These are phyloP conservation scores for Drosophila kuntzei DNA, from an alignment of 2,888 invertebrate species.

Conservation along the genomic window DNA sequence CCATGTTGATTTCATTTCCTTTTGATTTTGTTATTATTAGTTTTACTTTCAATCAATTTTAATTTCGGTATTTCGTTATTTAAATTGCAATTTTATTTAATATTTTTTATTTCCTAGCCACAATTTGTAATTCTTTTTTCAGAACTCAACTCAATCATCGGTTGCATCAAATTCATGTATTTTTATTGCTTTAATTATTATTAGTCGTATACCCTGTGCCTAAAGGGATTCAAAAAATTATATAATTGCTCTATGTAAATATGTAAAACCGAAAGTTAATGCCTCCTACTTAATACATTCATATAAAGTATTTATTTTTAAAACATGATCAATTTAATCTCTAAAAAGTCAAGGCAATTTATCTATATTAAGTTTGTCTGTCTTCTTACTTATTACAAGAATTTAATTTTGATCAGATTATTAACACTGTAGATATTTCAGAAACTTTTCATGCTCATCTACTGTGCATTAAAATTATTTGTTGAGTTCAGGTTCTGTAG, in stretches of 20 bases:
- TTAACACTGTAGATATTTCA: too few relatives aligned
- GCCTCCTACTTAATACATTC: too few relatives aligned
- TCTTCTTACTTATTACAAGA: background rate
- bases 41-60: conserved; percentile 12
- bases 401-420: background rate
- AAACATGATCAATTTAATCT: background rate
- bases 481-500: background rate
- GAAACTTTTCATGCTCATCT: background rate
- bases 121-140: conserved; percentile 20
- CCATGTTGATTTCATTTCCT: conserved; percentile 71
- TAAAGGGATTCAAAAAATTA: background rate
- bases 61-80: conserved; percentile 5
- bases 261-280: too few relatives aligned
- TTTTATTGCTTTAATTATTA: conserved; percentile 5
- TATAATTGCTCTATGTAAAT: background rate
- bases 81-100: conserved; percentile 12
- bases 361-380: too few relatives aligned
- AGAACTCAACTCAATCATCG: conserved; percentile 23
- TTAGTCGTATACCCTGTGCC: background rate
- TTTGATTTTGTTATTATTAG: conserved; percentile 14
- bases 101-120: conserved; percentile 25
- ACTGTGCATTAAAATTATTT: too few relatives aligned
- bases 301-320: background rate
- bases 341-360: too few relatives aligned
- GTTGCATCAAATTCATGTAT: too few relatives aligned